Conservation (phyloP, 2,888 invertebrate species). For the Eueremaeus valkanovi region DNA sequence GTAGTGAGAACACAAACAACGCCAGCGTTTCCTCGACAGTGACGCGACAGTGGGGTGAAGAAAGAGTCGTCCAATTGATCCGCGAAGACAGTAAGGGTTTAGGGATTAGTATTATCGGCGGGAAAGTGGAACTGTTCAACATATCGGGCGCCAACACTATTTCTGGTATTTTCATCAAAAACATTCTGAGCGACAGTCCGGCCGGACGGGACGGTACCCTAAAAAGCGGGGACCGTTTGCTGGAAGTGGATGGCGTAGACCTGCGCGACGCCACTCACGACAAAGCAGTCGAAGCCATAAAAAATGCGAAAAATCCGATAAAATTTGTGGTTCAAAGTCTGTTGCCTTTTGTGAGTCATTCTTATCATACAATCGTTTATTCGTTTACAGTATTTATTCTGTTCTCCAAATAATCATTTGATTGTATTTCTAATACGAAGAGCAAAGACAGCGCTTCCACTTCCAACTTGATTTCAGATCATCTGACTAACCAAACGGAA, state of each 20-base stretch:
- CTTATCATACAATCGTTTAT: too few relatives aligned
- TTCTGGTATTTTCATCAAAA: slow-evolving; percentile 96
- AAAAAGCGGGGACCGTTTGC: slow-evolving; percentile 79
- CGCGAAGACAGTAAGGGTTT: slow-evolving; percentile 73
- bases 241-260: slow-evolving; percentile 84
- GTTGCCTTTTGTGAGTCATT: slow-evolving; percentile 60
- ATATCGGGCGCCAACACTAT: slow-evolving; percentile 63
- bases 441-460: slow-evolving; percentile 13
- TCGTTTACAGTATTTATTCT: too few relatives aligned
- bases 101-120: slow-evolving; percentile 95
- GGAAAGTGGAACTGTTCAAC: slow-evolving; percentile 64
- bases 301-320: slow-evolving; percentile 82
- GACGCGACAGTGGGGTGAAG: slow-evolving; percentile 66
- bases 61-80: slow-evolving; percentile 67
- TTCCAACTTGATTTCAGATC: neutral
- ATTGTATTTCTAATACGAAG: too few relatives aligned
- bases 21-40: slow-evolving; percentile 27
- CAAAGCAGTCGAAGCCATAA: slow-evolving; percentile 87
- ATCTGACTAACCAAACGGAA: neutral
- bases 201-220: slow-evolving; percentile 76
- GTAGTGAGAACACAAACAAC: slow-evolving; percentile 15
- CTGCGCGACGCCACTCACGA: slow-evolving; percentile 87
- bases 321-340: slow-evolving; percentile 82
- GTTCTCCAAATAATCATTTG: too few relatives aligned
- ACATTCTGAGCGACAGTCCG: slow-evolving; percentile 87